Conservation (phyloP, 2,113 vertebrate genomes). For the Lagopus muta region DNA sequence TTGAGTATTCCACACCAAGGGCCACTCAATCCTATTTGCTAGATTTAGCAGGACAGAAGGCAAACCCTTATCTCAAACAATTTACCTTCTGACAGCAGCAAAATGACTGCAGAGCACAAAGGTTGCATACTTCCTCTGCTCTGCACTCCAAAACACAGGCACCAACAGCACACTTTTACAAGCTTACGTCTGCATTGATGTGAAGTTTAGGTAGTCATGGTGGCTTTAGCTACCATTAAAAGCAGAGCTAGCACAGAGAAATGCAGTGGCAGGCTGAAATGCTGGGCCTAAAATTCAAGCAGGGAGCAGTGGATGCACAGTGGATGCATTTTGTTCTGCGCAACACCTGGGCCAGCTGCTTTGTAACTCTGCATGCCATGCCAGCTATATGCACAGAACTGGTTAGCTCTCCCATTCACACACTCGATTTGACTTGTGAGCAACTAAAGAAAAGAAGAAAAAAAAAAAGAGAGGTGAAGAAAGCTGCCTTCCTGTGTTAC, state of each 20-base stretch:
- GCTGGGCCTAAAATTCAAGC: neutral
- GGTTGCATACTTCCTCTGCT: neutral
- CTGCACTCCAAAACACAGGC: neutral
- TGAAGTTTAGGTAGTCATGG: neutral
- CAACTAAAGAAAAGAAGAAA: neutral
- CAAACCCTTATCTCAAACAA: neutral
- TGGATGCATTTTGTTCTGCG: neutral
- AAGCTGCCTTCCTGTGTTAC: neutral
- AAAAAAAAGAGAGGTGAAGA: neutral
- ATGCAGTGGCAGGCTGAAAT: neutral
- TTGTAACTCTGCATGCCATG: fast-evolving
- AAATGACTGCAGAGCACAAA: neutral
- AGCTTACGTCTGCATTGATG: neutral
- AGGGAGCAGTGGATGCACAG: neutral
- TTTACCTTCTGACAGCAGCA: neutral
- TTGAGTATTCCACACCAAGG: neutral
- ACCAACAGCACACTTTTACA: neutral
- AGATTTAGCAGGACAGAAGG: neutral
- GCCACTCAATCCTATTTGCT: neutral
- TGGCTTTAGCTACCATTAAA: neutral
- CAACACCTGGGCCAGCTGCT: neutral
- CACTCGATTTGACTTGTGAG: fast-evolving
- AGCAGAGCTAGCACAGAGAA: neutral
- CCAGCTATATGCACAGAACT: fast-evolving
- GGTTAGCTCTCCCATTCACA: neutral